Percentiles rank a stretch among this genome's conserved stretches.
These are phyloP conservation scores for Coenonympha arcania DNA, from an alignment of 2,888 invertebrate species.

Conservation along the genomic window DNA sequence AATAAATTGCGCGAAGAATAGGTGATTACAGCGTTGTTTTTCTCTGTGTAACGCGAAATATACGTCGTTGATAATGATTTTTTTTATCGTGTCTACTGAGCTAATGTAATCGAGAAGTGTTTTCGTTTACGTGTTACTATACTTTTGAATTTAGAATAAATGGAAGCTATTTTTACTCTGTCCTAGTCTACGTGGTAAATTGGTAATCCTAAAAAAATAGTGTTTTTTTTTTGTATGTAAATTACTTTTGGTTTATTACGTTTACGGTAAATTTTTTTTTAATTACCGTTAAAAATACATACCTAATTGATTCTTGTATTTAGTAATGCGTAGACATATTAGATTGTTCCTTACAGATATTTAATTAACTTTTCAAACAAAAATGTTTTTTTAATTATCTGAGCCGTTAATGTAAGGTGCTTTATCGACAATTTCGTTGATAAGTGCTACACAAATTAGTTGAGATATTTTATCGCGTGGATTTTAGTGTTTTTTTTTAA, in stretches of 20 bases:
- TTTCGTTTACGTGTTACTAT: not conserved
- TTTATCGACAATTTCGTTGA: too few species aligned
- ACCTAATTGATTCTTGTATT: too few species aligned
- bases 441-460: too few species aligned
- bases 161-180: not conserved
- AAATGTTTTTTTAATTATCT: too few species aligned
- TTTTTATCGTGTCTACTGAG: not conserved
- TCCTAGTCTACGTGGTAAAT: too few species aligned
- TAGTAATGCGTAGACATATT: too few species aligned
- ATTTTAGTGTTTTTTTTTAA: not conserved
- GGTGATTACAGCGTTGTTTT: not conserved
- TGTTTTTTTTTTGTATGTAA: too few species aligned
- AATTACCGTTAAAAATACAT: too few species aligned
- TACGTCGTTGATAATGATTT: not conserved
- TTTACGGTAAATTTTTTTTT: not conserved
- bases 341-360: too few species aligned
- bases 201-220: too few species aligned
- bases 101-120: not conserved
- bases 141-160: conserved; percentile 7
- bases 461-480: conserved; percentile 5
- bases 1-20: not conserved
- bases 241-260: not conserved
- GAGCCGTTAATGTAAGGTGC: not conserved
- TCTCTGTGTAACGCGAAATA: not conserved
- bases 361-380: too few species aligned